These are phyloP conservation scores for Drosophila stalkeri DNA, from an alignment of 2,888 invertebrate genomes.

Conservation along the genomic window DNA sequence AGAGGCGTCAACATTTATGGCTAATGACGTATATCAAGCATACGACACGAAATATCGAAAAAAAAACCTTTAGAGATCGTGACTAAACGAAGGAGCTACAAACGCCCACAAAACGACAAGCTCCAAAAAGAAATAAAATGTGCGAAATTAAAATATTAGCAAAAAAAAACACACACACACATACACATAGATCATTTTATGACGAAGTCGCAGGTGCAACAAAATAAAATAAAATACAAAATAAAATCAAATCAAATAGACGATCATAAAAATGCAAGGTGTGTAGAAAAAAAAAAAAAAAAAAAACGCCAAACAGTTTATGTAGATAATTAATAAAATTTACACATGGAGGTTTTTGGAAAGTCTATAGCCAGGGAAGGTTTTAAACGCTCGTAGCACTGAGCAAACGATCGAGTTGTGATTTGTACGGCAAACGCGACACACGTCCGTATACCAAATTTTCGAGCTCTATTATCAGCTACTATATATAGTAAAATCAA, in stretches of 20 bases:
- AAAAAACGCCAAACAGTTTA: slow-evolving; percentile 50
- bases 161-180: slow-evolving; percentile 5
- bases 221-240: slow-evolving; percentile 43
- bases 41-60: slow-evolving; percentile 39
- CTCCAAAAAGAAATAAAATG: slow-evolving; percentile 23
- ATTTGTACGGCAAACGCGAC: slow-evolving; percentile 69
- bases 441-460: slow-evolving; percentile 59
- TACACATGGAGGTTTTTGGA: slow-evolving; percentile 77
- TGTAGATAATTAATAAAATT: slow-evolving; percentile 76
- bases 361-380: slow-evolving; percentile 66
- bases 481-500: neutral
- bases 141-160: slow-evolving; percentile 57
- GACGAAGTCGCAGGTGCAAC: slow-evolving; percentile 49
- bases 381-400: slow-evolving; percentile 63
- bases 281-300: slow-evolving; percentile 61
- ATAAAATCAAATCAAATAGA: slow-evolving; percentile 69
- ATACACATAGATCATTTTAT: slow-evolving; percentile 33
- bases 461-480: slow-evolving; percentile 18
- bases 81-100: slow-evolving; percentile 63
- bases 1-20: slow-evolving; percentile 25
- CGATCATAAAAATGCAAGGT: slow-evolving; percentile 75
- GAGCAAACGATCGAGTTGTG: slow-evolving; percentile 72
- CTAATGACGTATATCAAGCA: slow-evolving; percentile 60
- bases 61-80: slow-evolving; percentile 56
- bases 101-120: slow-evolving; percentile 54